Evolutionary conservation across 1,140 invertebrate genomes (phyloP).

Genomic region (Ridgeia piscesae): DNA sequence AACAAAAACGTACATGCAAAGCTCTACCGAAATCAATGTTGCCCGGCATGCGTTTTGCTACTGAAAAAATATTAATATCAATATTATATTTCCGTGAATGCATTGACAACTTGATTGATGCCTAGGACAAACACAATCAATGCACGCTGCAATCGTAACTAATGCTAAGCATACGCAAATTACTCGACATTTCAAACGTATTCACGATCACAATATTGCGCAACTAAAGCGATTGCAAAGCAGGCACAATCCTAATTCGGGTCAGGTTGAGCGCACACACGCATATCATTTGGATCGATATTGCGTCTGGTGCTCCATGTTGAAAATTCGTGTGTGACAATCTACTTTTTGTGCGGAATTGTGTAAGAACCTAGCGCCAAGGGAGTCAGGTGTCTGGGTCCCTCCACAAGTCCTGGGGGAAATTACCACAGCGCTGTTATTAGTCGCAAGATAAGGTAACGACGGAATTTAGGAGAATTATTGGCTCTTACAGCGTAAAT

Average conservation of each 20-base stretch:
- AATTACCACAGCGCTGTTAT: too few relatives aligned
- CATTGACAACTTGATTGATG: not conserved
- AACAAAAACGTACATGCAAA: not conserved
- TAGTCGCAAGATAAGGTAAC: too few relatives aligned
- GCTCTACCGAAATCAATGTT: not conserved
- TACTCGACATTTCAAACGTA: not conserved
- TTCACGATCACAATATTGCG: not conserved
- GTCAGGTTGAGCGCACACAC: not conserved
- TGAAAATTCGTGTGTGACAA: not conserved
- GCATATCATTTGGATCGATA: not conserved
- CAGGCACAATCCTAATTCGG: not conserved
- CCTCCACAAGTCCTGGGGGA: too few relatives aligned
- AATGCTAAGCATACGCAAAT: not conserved
- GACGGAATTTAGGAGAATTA: too few relatives aligned
- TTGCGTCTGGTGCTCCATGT: not conserved
- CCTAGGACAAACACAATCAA: not conserved
- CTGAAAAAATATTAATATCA: not conserved
- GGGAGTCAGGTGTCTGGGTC: not conserved
- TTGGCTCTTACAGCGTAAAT: too few relatives aligned
- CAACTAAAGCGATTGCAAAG: not conserved
- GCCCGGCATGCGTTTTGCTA: not conserved
- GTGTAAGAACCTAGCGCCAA: not conserved
- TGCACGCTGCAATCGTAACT: not conserved
- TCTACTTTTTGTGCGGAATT: not conserved
- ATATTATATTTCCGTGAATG: not conserved